These are phyloP conservation scores for Machaerirhynchus nigripectus DNA, from an alignment of 2,113 vertebrate species.

Conservation along the genomic window DNA sequence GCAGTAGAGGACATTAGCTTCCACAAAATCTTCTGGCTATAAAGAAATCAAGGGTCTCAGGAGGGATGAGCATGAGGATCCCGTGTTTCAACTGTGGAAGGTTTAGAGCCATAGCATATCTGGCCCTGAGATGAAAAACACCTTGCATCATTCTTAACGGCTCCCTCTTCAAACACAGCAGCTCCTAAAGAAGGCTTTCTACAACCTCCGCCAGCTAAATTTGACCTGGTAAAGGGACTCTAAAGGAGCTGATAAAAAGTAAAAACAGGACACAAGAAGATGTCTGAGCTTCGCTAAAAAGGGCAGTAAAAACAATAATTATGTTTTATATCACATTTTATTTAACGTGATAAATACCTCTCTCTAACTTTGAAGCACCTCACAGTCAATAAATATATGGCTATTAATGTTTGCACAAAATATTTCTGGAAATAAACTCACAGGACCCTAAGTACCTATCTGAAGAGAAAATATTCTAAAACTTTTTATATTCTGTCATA, in stretches of 20 bases:
- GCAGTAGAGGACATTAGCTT: background rate
- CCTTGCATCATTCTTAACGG: background rate
- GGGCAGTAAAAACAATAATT: background rate
- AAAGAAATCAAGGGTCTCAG: background rate
- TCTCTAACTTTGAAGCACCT: background rate
- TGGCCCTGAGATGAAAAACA: background rate
- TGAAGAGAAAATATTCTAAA: background rate
- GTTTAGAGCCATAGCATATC: background rate
- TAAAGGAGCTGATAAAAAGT: background rate
- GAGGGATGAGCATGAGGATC: background rate
- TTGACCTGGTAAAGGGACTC: background rate
- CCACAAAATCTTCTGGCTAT: background rate
- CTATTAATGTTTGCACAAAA: background rate
- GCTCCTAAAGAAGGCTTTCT: background rate
- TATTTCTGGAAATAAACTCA: background rate
- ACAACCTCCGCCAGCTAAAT: background rate
- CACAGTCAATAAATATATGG: background rate
- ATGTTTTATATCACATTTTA: background rate
- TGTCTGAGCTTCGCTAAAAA: background rate
- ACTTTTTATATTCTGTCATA: background rate
- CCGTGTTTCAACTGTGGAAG: accelerated
- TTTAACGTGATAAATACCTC: background rate
- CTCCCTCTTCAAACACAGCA: background rate
- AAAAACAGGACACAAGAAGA: background rate
- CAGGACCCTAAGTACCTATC: background rate